Base-by-base conservation (phyloP, 2,797 vertebrate species). In the Falco novaeseelandiae region DNA sequence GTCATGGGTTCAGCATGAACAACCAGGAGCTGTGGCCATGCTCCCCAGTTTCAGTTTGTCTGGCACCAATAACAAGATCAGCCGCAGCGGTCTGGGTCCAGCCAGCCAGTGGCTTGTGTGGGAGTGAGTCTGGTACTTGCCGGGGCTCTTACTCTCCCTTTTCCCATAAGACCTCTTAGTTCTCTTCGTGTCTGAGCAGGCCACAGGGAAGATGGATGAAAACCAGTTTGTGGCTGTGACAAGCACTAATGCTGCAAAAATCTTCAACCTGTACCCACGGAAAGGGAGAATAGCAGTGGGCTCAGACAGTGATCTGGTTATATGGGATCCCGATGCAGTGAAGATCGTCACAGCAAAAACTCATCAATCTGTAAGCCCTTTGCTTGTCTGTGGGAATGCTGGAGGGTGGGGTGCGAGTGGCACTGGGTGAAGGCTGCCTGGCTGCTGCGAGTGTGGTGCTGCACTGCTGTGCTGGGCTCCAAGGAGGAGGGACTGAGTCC, bases 201-300 rank as follows among this genome's bases (percentile, higher is more conserved):
- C 99, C 94, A 99, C 99, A 5, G 99, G 99, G 29, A 99, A 99
- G 96, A 99, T 99, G 99, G 99, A 99, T 61, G 99, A 99, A 98
- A 99, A 99, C 98, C 99, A 99, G 98, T 99, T 99, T 96, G 99
- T 99, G 97, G 99, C 99, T 2, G 99, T 99, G 97, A 99, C 99
- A 3, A 99, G 99, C 98, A 99, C 99, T 83, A 99, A 99, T 5
- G 99, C 99, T 48, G 99, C 99, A 30, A 99, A 99, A 97, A 99
- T 99, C 98, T 99, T 99, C 96, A 99, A 99, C 98, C 98, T 99
- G 91, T 99, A 99, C 90, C 99, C 99, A 6, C 98, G 99, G 26
- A 99, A 99, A 97, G 99, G 99, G 13, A 98, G 99, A 97, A 99
- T 99, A 96, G 99, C 99, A 0, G 99, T 99, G 89, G 99, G 99